These are phyloP conservation scores for Sigmodon hispidus DNA, from an alignment of 2,113 vertebrate genomes.

Conservation along the genomic window DNA sequence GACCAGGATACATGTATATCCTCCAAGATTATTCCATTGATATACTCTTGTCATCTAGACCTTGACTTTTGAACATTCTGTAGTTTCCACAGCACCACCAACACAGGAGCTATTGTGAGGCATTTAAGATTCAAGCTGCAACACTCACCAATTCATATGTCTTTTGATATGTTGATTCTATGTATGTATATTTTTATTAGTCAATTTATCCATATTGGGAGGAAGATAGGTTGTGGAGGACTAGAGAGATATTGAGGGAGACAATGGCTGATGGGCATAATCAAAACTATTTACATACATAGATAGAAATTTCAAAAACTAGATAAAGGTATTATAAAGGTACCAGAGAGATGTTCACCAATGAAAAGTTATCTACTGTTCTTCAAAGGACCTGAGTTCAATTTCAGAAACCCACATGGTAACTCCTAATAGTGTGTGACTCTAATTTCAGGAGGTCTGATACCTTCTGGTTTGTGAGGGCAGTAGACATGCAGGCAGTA, in stretches of 20 bases:
- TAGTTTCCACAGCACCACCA: neutral
- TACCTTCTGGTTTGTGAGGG: neutral
- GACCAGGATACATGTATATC: no score
- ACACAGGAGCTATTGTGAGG: neutral
- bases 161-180: slow-evolving; percentile 9
- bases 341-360: neutral
- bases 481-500: neutral
- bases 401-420: neutral
- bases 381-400: neutral
- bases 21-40: neutral
- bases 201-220: neutral
- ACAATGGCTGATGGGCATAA: neutral
- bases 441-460: neutral
- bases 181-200: neutral
- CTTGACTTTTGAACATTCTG: neutral
- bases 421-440: neutral
- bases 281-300: neutral
- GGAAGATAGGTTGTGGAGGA: no score
- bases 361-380: neutral
- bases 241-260: no score
- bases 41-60: neutral
- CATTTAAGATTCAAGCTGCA: neutral
- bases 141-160: neutral
- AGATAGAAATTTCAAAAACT: neutral
- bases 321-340: neutral